Base-by-base conservation (phyloP, 2,113 vertebrate species). In the Oncorhynchus gorbuscha region DNA sequence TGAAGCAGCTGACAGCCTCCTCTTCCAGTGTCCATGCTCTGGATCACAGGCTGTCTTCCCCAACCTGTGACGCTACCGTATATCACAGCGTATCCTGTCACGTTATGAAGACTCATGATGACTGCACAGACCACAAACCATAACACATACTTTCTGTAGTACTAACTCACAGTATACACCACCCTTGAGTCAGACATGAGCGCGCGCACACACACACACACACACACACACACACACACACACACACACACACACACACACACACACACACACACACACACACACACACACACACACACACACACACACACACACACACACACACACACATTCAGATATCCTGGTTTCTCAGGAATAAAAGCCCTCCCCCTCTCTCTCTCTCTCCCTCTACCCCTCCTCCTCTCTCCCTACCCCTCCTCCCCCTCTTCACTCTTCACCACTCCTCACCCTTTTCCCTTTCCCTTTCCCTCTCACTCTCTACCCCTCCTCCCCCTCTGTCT, bases 51-150 rank as follows among this genome's bases (percentile, higher is more conserved):
- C 64, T 59, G 49, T 80, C 73, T 64, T 55, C 45, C 69, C 75
- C 14, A 32, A 73, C 59, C 79, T 79, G 84, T 73, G 51, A 86
- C 71, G 22, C 74, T n/a, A 13, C 76, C 3, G 39, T 45, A 45
- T 45, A 76, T 80, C 64, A 75, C 30, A 69, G 49, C 3, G 22
- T 18, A 81, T 86, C 88, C 74, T 69, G 73, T 84, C 64, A 76
- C 61, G 75, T 87, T 81, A 26, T 71, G 66, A 75, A 49, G 5
- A 26, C 80, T 77, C 77, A 77, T 6, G 39, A 26, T 67, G 74
- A 69, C 74, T 26, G 8, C 49, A 39, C 72, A 9, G 13, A 28
- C 61, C 61, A 30, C 65, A 74, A 28, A 66, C 58, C 35, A 39
- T n/a, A 45, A 45, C 39, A 45, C 9, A 45, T 9, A 45, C 58